Conservation (phyloP, 2,113 vertebrate species). For the Tragelaphus strepsiceros region DNA sequence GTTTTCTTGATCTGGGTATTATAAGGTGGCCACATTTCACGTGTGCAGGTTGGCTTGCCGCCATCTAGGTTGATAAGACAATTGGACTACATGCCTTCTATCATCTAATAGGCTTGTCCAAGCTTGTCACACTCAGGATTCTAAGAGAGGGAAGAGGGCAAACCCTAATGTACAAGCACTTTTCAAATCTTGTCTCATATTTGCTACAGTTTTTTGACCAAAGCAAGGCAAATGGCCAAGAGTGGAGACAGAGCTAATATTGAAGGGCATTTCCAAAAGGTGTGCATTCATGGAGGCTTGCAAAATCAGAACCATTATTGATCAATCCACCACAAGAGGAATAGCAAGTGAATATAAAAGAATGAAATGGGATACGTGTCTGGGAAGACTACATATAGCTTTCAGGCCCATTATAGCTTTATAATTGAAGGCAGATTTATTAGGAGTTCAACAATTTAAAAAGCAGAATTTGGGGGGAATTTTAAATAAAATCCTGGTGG, state of each 20-base stretch:
- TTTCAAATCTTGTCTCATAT: background rate
- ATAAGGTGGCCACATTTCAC: background rate
- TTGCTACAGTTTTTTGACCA: background rate
- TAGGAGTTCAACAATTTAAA: background rate
- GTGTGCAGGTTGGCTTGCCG: background rate
- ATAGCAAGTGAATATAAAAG: background rate
- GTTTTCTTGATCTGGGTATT: background rate
- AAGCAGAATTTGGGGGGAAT: background rate
- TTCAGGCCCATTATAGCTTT: background rate
- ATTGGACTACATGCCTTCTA: background rate
- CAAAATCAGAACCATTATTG: background rate
- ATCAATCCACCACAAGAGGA: background rate
- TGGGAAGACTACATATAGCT: background rate
- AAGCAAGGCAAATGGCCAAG: background rate
- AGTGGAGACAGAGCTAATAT: background rate
- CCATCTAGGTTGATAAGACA: background rate
- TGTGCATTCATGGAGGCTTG: background rate
- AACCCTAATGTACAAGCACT: fast-evolving
- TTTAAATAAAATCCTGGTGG: background rate
- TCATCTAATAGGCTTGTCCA: background rate
- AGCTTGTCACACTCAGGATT: background rate
- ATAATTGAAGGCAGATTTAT: background rate
- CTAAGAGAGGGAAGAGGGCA: background rate
- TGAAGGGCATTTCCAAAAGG: background rate
- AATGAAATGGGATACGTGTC: background rate